Percentiles rank a stretch among this genome's conserved stretches.
phyloP scores from a whole-genome alignment of 1,140 invertebrate species.

The Dinothrombium tinctorium region DNA sequence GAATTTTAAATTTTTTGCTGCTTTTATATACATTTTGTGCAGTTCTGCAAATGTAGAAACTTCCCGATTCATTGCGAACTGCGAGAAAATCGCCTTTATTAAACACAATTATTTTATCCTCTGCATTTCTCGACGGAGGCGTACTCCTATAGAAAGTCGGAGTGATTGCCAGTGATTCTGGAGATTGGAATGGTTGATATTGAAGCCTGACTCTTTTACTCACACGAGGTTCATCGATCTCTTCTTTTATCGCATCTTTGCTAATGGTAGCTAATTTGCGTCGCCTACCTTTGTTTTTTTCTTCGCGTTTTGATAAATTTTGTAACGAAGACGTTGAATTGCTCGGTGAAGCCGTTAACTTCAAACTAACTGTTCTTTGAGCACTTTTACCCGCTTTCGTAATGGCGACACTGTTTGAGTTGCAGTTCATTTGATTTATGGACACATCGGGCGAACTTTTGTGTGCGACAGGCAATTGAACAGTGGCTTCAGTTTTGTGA shows the following conservation, averaged over 20 bases:
- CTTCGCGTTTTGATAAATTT: too few relatives aligned
- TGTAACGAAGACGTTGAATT: too few relatives aligned
- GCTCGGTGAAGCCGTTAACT: too few relatives aligned
- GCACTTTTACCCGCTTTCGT: too few relatives aligned
- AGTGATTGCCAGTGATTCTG: slow-evolving; percentile 39
- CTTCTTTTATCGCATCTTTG: background rate
- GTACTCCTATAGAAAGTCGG: slow-evolving; percentile 3
- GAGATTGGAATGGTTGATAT: slow-evolving; percentile 54
- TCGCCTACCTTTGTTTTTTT: too few relatives aligned
- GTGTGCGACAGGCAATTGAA: too few relatives aligned
- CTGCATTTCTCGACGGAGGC: slow-evolving; percentile 20
- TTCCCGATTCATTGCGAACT: slow-evolving; percentile 48
- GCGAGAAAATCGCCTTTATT: slow-evolving; percentile 46
- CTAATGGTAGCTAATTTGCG: too few relatives aligned
- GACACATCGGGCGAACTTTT: too few relatives aligned
- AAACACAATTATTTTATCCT: slow-evolving; percentile 47
- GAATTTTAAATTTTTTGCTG: slow-evolving; percentile 52
- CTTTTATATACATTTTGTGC: slow-evolving; percentile 71
- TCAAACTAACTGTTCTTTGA: too few relatives aligned
- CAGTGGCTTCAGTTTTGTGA: too few relatives aligned
- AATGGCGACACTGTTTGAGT: too few relatives aligned
- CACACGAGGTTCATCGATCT: slow-evolving; percentile 6
- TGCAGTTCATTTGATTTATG: too few relatives aligned
- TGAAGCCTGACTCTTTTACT: slow-evolving; percentile 32
- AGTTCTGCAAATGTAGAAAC: slow-evolving; percentile 71